These are phyloP conservation scores for Drosophila vallismaia DNA, from an alignment of 2,888 invertebrate genomes.

Conservation along the genomic window DNA sequence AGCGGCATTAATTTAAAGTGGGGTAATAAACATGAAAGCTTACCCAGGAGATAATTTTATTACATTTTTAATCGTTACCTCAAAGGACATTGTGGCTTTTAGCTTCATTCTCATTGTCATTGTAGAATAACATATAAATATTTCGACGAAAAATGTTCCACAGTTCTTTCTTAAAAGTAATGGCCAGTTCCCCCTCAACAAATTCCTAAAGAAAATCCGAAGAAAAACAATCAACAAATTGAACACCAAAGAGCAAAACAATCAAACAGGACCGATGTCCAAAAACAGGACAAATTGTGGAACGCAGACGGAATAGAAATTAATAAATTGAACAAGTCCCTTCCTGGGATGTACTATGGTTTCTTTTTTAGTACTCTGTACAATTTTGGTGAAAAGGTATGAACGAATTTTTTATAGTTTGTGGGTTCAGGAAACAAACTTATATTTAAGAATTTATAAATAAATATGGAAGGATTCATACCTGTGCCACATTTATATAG, in stretches of 20 bases:
- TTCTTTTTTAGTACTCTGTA: background rate
- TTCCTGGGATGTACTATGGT: background rate
- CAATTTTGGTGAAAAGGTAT: background rate
- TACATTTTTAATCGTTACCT: background rate
- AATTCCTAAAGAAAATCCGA: slow-evolving; percentile 21
- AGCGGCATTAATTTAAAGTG: slow-evolving; percentile 8
- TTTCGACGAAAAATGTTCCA: slow-evolving; percentile 13
- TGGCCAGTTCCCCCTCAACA: background rate
- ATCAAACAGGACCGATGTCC: slow-evolving; percentile 53
- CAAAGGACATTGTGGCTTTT: background rate
- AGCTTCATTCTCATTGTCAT: too few species aligned
- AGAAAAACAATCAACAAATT: slow-evolving; percentile 70
- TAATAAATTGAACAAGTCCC: slow-evolving; percentile 62
- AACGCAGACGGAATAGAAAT: slow-evolving; percentile 76
- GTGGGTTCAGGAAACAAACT: background rate
- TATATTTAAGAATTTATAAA: too few species aligned
- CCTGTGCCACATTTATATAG: too few species aligned
- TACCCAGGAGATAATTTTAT: slow-evolving; percentile 1
- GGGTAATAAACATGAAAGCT: slow-evolving; percentile 12
- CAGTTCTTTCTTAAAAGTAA: slow-evolving; percentile 7
- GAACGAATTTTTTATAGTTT: background rate
- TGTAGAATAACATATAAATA: slow-evolving; percentile 11
- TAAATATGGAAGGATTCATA: too few species aligned
- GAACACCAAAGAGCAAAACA: slow-evolving; percentile 66
- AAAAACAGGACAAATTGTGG: slow-evolving; percentile 61